phyloP scores from a whole-genome alignment of 2,797 vertebrate species.

The Anolis apletophallus region DNA sequence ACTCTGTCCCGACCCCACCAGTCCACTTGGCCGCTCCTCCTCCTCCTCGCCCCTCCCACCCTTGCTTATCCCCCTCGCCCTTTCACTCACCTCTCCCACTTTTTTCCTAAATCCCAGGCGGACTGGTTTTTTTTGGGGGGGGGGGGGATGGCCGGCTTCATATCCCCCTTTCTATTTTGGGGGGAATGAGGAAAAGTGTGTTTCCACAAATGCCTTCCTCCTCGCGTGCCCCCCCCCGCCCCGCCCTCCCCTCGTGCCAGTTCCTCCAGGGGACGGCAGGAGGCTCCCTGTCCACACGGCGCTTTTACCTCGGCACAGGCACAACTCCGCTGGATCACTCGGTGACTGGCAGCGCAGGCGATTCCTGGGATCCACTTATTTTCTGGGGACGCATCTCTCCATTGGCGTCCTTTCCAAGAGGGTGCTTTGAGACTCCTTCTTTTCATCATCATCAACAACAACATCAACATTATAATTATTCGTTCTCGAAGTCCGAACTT shows the following conservation, averaged over 20 bases:
- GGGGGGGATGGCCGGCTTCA: too few species aligned
- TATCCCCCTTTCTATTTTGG: background rate
- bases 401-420: background rate
- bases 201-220: background rate
- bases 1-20: too few species aligned
- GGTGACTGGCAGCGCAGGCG: background rate
- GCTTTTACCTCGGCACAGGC: background rate
- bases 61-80: background rate
- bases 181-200: too few species aligned
- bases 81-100: background rate
- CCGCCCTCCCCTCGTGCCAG: background rate
- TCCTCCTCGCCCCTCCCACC: too few species aligned
- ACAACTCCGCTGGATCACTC: too few species aligned
- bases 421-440: background rate
- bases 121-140: too few species aligned
- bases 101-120: too few species aligned
- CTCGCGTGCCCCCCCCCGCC: background rate
- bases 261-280: background rate
- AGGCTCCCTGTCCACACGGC: background rate
- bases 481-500: background rate
- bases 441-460: too few species aligned
- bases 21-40: too few species aligned
- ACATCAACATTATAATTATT: too few species aligned
- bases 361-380: too few species aligned
- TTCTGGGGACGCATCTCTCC: too few species aligned